Evolutionary conservation across 2,888 invertebrate species (phyloP).

Genomic region (Cephus pygmeus): DNA sequence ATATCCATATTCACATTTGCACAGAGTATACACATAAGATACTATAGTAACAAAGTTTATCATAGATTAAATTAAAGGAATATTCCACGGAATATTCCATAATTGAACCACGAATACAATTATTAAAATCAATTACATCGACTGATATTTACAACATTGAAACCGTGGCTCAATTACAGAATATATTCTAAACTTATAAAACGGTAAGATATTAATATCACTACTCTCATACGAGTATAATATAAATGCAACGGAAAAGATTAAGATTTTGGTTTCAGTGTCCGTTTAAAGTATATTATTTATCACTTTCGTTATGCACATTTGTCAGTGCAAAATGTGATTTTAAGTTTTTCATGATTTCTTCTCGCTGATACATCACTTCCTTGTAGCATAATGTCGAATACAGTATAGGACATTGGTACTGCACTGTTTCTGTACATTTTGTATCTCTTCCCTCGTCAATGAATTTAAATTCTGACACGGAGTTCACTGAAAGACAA

Average conservation of each 20-base stretch:
- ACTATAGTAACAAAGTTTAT: background rate
- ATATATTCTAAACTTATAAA: background rate
- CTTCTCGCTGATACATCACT: conserved; percentile 64
- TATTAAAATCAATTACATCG: too few relatives aligned
- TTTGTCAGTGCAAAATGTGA: conserved; percentile 38
- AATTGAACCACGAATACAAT: too few relatives aligned
- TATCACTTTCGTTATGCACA: conserved; percentile 4
- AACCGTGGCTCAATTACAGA: too few relatives aligned
- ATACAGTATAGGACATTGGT: conserved; percentile 74
- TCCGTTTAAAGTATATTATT: background rate
- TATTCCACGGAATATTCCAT: too few relatives aligned
- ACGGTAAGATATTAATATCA: background rate
- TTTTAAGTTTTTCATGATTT: conserved; percentile 60
- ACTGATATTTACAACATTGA: too few relatives aligned
- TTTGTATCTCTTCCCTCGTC: conserved; percentile 66
- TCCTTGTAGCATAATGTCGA: conserved; percentile 71
- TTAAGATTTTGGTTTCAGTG: background rate
- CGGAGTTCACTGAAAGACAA: conserved; percentile 70
- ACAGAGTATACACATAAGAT: background rate
- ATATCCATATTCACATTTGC: background rate
- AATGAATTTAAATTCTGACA: conserved; percentile 73
- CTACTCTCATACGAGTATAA: background rate
- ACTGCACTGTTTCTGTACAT: conserved; percentile 71
- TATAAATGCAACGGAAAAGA: background rate
- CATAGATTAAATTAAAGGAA: background rate